phyloP scores from a whole-genome alignment of 2,797 vertebrate species.

The Channa striata region DNA sequence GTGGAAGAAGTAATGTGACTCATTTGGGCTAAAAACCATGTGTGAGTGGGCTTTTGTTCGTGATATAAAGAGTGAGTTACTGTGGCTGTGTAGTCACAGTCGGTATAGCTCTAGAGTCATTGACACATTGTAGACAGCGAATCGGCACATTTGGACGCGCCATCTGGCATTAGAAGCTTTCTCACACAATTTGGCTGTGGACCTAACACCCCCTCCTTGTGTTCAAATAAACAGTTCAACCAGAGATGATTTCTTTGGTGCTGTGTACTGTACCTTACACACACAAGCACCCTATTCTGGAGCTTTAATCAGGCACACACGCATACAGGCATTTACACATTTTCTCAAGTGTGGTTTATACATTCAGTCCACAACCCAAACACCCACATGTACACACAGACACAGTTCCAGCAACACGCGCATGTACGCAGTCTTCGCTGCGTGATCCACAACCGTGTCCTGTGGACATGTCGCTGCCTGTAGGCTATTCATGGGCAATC shows the following conservation, averaged over 20 bases:
- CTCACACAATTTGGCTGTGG: slow-evolving; percentile 61
- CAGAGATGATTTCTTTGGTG: slow-evolving; percentile 40
- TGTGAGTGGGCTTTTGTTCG: slow-evolving; percentile 53
- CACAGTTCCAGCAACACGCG: slow-evolving; percentile 18
- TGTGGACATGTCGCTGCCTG: slow-evolving; percentile 69
- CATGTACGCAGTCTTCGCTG: slow-evolving; percentile 31
- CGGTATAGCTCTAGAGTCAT: slow-evolving; percentile 43
- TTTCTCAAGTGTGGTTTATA: slow-evolving; percentile 36
- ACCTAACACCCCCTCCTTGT: slow-evolving; percentile 57
- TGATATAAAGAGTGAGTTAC: slow-evolving; percentile 41
- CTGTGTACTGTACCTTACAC: slow-evolving; percentile 45
- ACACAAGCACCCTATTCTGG: slow-evolving; percentile 40
- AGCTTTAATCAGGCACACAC: slow-evolving; percentile 36
- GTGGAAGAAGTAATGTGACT: slow-evolving; percentile 52
- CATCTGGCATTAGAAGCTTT: slow-evolving; percentile 76
- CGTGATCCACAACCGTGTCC: slow-evolving; percentile 58
- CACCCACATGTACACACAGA: slow-evolving; percentile 41
- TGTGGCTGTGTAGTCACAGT: slow-evolving; percentile 25
- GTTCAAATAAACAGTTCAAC: slow-evolving; percentile 56
- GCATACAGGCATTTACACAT: slow-evolving; percentile 30
- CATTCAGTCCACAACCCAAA: slow-evolving; percentile 42
- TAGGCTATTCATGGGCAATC: slow-evolving; percentile 82
- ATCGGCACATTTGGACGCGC: slow-evolving; percentile 74
- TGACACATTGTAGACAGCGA: slow-evolving; percentile 63
- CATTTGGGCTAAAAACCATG: slow-evolving; percentile 38